These are phyloP conservation scores for Erythrocebus patas DNA, from an alignment of 2,113 vertebrate genomes.

Conservation along the genomic window DNA sequence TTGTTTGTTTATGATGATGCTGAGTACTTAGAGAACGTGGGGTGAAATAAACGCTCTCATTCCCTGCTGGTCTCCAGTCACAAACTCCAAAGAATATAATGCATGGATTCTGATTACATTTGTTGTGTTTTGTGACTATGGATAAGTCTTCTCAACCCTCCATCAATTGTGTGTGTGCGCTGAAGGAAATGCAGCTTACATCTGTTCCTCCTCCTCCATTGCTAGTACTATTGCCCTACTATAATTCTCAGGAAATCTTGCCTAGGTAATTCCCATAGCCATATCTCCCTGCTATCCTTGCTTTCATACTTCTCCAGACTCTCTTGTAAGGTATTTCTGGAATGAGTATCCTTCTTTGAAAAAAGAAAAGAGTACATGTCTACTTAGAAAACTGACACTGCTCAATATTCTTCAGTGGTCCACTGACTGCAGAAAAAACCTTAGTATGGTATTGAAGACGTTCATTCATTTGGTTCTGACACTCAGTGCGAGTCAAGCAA, in stretches of 20 bases:
- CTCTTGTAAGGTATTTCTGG: too few relatives aligned
- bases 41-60: neutral
- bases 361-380: neutral
- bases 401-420: neutral
- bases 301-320: neutral
- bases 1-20: neutral
- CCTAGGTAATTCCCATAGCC: neutral
- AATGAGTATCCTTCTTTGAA: neutral
- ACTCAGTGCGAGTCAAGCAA: neutral
- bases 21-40: neutral
- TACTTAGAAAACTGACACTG: neutral
- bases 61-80: neutral
- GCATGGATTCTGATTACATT: neutral
- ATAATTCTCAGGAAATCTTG: neutral
- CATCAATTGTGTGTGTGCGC: neutral
- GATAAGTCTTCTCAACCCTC: neutral
- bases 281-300: neutral
- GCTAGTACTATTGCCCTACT: neutral
- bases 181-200: neutral
- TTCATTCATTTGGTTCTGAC: neutral
- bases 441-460: neutral
- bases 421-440: neutral
- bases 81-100: neutral
- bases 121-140: neutral
- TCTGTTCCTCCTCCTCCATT: neutral